Base-by-base conservation (phyloP, 2,113 vertebrate genomes). In the Oncorhynchus clarkii region DNA sequence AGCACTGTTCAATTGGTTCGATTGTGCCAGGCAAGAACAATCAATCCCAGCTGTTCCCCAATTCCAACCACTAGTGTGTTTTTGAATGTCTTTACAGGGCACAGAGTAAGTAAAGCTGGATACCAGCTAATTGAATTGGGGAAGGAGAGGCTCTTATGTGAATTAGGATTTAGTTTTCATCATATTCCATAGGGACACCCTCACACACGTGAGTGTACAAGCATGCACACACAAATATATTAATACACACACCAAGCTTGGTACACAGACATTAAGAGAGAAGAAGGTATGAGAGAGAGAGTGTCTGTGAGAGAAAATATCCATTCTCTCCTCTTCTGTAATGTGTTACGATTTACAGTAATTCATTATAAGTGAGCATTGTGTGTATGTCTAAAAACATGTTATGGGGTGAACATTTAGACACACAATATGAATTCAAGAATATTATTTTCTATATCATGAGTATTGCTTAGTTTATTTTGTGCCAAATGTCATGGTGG, bases 61-160 rank as follows among this genome's bases (percentile, higher is more conserved):
- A 88, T 72, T 86, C 87, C 86, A 84, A 90, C 84, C 69, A 85
- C 78, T 71, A 65, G 29, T 77, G 80, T 80, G 74, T 71, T 82
- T 73, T 80, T 85, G 71, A 29, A 66, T 75, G 73, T 69, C 78
- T 80, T 81, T 82, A 80, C 59, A 80, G 70, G 2, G 72, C 27
- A 75, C 65, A 20, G 62, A 87, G 80, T 85, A 72, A 45, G 67
- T 84, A 80, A 78, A 84, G 76, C 79, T 86, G 39, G 79, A 48
- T 78, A 79, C 57, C 20, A 45, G 59, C 68, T 73, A 76, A 82
- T 71, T 81, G 72, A 73, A 80, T 70, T 72, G 22, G 74, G 20
- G 31, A 4, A 49, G 73, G 39, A 74, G 27, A 77, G 59, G n/a
- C 12, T 76, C 49, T 68, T 29, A 78, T 45, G 64, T 3, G 71